Base-by-base conservation (phyloP, 1,140 invertebrate species). In the Rhyacophila brunnea region DNA sequence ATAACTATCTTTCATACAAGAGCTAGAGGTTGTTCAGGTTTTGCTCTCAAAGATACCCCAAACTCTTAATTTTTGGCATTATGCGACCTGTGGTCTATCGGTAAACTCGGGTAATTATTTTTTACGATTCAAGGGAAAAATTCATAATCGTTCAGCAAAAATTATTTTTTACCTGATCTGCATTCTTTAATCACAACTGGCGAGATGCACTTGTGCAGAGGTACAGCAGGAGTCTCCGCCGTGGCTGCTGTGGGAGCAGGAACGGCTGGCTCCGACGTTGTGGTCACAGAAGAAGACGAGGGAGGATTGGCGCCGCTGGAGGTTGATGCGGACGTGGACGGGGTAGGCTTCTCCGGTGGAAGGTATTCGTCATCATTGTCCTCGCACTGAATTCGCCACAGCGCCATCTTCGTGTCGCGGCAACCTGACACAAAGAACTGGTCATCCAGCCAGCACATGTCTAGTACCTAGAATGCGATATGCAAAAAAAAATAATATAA, bases 401-500 rank as follows among this genome's bases (percentile, higher is more conserved):
- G 74, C 42, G 87, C 86, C 80, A 93, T 83, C 72, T 87, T 88
- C 0, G 91, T 92, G 72, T 98, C 95, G 58, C 93, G 84, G 0
- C 93, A 95, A 2, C 95, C 95, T 17, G 93, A 93, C 13, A 97
- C 93, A 47, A 97, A 73, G 79, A 94, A 96, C 72, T 96, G 89
- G 78, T 98, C 95, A 75, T 98, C 95, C 43, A 98, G 72, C 95
- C 95, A 98, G 68, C 90, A 91, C 83, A 96, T 87, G 68, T 96
- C 96, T 78, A 97, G 95, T 38, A 83, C 79, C 80, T 81, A 55
- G 0, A 62, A 64, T n/a, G n/a, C n/a, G n/a, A n/a, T n/a, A 43
- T 7, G 6, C 6, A 35, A 35, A n/a, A n/a, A n/a, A n/a, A n/a
- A n/a, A n/a, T n/a, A n/a, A n/a, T n/a, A n/a, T n/a, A n/a, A n/a